phyloP scores from a whole-genome alignment of 2,113 vertebrate genomes.

The Oncorhynchus nerka region DNA sequence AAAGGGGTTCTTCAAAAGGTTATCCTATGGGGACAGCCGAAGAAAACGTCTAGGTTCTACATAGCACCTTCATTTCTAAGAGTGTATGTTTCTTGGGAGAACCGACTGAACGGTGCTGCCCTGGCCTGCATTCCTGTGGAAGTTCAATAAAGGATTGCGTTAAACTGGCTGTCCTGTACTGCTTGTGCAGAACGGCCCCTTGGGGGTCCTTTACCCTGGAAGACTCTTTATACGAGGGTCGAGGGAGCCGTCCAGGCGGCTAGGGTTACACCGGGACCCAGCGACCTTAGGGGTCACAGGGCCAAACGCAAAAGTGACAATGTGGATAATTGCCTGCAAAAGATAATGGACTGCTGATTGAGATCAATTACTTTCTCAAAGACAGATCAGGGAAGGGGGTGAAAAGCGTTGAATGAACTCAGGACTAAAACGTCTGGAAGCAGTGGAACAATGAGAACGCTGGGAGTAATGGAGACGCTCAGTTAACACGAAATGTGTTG shows the following conservation, averaged over 20 bases:
- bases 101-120: constrained; percentile 76
- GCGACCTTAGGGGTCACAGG: constrained; percentile 84
- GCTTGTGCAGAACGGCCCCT: constrained; percentile 78
- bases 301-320: constrained; percentile 96
- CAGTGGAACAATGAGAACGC: constrained; percentile 40
- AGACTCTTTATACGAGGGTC: constrained; percentile 87
- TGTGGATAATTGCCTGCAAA: constrained; percentile 92
- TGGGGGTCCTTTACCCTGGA: constrained; percentile 85
- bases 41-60: no score
- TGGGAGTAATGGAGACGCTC: constrained; percentile 31
- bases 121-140: constrained; percentile 82
- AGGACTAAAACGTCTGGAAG: constrained; percentile 53
- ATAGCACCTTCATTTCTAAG: no score
- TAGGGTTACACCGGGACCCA: constrained; percentile 85
- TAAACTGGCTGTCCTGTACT: constrained; percentile 80
- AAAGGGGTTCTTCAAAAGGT: no score
- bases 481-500: constrained; percentile 46
- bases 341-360: constrained; percentile 92
- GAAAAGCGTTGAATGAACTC: constrained; percentile 64
- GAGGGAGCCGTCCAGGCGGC: constrained; percentile 75
- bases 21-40: no score
- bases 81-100: constrained; percentile 77
- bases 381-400: constrained; percentile 61
- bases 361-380: constrained; percentile 85
- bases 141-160: constrained; percentile 80